phyloP scores from a whole-genome alignment of 2,888 invertebrate species.

The Heliconius aoede region DNA sequence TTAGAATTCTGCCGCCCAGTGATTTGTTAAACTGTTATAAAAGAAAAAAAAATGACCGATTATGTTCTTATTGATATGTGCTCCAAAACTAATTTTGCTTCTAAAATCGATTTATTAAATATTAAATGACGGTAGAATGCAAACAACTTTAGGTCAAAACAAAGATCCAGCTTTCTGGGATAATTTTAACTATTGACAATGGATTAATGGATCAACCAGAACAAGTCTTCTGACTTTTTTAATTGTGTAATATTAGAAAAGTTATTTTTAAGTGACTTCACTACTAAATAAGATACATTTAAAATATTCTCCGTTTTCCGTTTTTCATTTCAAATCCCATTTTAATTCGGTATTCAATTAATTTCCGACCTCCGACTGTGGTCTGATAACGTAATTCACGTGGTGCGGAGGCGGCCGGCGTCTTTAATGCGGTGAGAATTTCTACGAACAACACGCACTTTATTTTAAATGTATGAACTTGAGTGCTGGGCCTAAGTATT shows the following conservation, averaged over 20 bases:
- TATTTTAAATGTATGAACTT: constrained; percentile 27
- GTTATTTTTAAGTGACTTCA: too few species aligned
- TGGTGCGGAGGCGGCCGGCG: constrained; percentile 55
- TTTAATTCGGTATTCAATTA: constrained; percentile 71
- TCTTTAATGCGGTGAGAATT: constrained; percentile 64
- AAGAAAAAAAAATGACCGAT: too few species aligned
- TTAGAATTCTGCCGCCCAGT: too few species aligned
- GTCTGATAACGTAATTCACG: constrained; percentile 66
- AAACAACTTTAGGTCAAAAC: too few species aligned
- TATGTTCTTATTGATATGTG: too few species aligned
- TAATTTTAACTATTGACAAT: too few species aligned
- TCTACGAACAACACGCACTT: constrained; percentile 38
- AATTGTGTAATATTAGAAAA: too few species aligned
- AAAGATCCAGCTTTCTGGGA: too few species aligned
- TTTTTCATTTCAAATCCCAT: constrained; percentile 44
- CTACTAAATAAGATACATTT: neutral
- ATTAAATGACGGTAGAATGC: too few species aligned
- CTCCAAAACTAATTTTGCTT: neutral
- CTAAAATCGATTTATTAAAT: neutral
- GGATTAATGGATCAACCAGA: too few species aligned
- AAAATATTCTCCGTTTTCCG: constrained; percentile 28
- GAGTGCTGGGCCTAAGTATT: constrained; percentile 5
- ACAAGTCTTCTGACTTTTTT: too few species aligned
- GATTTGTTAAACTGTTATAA: too few species aligned
- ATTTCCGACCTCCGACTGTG: constrained; percentile 64